Conservation (phyloP, 2,888 invertebrate species). For the Euproctis similis region DNA sequence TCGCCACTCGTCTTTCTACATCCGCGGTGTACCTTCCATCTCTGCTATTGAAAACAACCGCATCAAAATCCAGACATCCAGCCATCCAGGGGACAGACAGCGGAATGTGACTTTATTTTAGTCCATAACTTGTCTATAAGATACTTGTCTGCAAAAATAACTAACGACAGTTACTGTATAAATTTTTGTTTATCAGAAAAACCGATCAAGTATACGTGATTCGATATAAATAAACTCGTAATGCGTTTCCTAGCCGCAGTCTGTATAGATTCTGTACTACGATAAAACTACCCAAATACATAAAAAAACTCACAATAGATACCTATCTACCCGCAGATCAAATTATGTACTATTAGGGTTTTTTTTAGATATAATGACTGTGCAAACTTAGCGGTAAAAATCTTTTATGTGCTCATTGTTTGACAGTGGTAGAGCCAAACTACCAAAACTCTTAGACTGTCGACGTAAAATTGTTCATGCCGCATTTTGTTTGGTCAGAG, state of each 20-base stretch:
- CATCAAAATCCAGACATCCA: no score
- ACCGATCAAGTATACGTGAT: conserved; percentile 57
- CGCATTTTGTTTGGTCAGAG: no score
- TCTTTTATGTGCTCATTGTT: conserved; percentile 26
- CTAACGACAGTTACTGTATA: no score
- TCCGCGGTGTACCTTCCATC: no score
- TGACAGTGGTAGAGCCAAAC: no score
- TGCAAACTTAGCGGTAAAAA: conserved; percentile 33
- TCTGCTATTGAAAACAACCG: no score
- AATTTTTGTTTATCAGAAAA: conserved; percentile 51
- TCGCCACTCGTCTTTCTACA: no score
- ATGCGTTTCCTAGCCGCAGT: conserved; percentile 42
- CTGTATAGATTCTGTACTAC: conserved; percentile 33
- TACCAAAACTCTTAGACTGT: no score
- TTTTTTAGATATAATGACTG: conserved; percentile 33
- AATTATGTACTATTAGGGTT: conserved; percentile 37
- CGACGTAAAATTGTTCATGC: no score
- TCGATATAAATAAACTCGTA: conserved; percentile 57
- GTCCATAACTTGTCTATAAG: no score
- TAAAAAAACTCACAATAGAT: conserved; percentile 50
- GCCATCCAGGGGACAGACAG: no score
- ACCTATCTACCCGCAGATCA: conserved; percentile 41
- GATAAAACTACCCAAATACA: conserved; percentile 43
- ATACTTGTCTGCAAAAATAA: background rate
- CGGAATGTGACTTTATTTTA: no score